phyloP scores from a whole-genome alignment of 2,888 invertebrate species.

The Ophion slaviceki region DNA sequence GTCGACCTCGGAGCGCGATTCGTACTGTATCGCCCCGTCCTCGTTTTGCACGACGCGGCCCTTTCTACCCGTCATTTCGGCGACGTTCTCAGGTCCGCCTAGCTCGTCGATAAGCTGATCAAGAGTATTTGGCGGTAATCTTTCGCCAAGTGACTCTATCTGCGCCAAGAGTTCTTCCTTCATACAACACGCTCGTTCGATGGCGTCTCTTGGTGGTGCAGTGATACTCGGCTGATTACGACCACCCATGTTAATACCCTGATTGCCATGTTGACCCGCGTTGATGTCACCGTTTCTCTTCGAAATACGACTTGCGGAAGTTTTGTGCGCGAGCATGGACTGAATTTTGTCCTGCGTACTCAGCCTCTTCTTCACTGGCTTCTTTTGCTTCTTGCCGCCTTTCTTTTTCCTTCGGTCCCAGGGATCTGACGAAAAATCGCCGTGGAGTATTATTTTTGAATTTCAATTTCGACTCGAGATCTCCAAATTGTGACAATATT shows the following conservation, averaged over 20 bases:
- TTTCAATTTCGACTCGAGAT: background rate
- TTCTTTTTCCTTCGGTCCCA: constrained; percentile 90
- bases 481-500: background rate
- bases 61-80: constrained; percentile 99
- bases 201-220: constrained; percentile 91
- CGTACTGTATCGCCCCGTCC: constrained; percentile 96
- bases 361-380: constrained; percentile 86
- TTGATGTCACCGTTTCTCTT: constrained; percentile 82
- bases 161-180: constrained; percentile 94
- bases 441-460: background rate
- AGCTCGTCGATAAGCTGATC: constrained; percentile 99
- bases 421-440: constrained; percentile 86
- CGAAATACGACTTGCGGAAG: constrained; percentile 79
- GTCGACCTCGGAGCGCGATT: constrained; percentile 96
- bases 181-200: constrained; percentile 95
- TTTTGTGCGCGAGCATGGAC: constrained; percentile 86
- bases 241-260: constrained; percentile 84
- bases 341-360: constrained; percentile 93
- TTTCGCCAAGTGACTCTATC: constrained; percentile 94
- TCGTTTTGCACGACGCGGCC: constrained; percentile 96
- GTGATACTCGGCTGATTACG: constrained; percentile 78
- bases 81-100: constrained; percentile 98
- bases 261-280: constrained; percentile 82
- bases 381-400: constrained; percentile 86
- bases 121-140: constrained; percentile 97